Percentiles rank a stretch among this genome's conserved stretches.
Conservation (phyloP, 2,113 vertebrate species). For the Sander lucioperca region DNA sequence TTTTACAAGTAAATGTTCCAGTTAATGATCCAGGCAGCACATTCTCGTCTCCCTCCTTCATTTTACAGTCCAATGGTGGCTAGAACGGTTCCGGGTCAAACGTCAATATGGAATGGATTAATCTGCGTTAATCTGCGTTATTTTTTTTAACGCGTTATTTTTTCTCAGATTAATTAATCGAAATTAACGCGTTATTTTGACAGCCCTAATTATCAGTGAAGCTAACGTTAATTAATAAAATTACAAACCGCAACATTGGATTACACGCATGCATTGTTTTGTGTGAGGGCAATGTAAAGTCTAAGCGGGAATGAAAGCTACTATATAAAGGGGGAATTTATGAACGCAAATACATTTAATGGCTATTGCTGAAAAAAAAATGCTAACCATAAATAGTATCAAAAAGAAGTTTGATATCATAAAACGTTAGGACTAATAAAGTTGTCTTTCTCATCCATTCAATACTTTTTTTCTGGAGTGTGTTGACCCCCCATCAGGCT, state of each 20-base stretch:
- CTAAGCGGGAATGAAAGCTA: not conserved
- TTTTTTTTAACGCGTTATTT: too few species aligned
- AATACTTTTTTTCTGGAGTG: not conserved
- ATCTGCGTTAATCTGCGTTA: too few species aligned
- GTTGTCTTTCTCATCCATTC: not conserved
- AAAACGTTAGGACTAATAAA: not conserved
- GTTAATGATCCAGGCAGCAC: too few species aligned
- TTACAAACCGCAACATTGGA: not conserved
- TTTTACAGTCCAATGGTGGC: too few species aligned
- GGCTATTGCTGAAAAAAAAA: not conserved
- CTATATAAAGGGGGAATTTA: not conserved
- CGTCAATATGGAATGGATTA: too few species aligned
- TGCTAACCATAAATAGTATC: not conserved
- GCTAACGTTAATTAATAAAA: not conserved
- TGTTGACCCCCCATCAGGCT: not conserved
- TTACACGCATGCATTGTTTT: not conserved
- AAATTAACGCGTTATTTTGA: too few species aligned
- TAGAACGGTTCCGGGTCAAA: too few species aligned
- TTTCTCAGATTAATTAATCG: too few species aligned
- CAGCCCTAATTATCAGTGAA: not conserved
- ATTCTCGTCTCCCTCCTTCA: too few species aligned
- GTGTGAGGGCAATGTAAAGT: not conserved
- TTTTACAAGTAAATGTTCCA: too few species aligned
- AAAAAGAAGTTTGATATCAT: not conserved
- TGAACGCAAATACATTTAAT: not conserved